Evolutionary conservation across 1,140 invertebrate genomes (phyloP), one percentile per base, ranked within the genome.

Genomic region (Calosoma granatense): DNA sequence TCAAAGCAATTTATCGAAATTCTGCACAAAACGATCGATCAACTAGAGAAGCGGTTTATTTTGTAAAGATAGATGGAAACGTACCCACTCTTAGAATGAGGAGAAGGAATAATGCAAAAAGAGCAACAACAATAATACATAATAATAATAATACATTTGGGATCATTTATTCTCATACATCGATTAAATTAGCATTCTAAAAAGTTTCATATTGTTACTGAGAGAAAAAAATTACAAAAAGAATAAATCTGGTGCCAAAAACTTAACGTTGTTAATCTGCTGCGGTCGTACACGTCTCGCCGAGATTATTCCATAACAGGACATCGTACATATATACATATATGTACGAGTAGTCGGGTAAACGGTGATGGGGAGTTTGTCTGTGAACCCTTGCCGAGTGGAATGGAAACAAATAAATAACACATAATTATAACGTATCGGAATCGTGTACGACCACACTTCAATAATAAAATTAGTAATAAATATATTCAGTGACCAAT

Each of bases 121-220:
- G 17, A 4, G 22, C 14, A 52, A 22, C 20, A 59, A 22, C 17
- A 30, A 54, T 54, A 62, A 62, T 30, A 59, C 47, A 56, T 61
- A 60, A 53, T 63, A n/a, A n/a, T n/a, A n/a, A n/a, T n/a, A n/a
- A 66, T 66, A 68, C 65, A 66, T 66, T 66, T 65, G 67, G 67
- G 67, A 69, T 64, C 67, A 69, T 58, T 64, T 57, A 41, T 61
- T 58, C 64, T 55, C 56, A 64, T 62, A 67, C 67, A 67, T 67
- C 66, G 64, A 68, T 55, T 56, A 60, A 60, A 62, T 64, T 51
- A 59, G 57, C 57, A 67, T 68, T 66, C 63, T 67, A 67, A 62
- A 69, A 65, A 63, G 60, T 59, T 61, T 59, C 64, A 62, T 60
- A 59, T 56, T 54, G 53, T 59, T 61, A 66, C 60, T 61, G 60